phyloP scores from a whole-genome alignment of 2,797 vertebrate genomes.

The Sebastes itinus region DNA sequence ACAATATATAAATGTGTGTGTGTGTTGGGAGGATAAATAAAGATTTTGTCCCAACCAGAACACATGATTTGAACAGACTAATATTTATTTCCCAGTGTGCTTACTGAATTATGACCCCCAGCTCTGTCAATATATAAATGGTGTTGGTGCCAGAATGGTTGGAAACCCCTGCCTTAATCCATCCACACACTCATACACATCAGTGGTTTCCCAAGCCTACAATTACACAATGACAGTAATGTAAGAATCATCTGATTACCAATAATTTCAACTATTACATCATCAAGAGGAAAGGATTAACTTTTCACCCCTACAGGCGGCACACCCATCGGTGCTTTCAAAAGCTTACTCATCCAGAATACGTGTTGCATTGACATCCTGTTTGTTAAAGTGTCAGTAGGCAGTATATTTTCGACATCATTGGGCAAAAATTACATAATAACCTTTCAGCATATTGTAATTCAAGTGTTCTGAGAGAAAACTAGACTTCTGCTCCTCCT shows the following conservation, averaged over 20 bases:
- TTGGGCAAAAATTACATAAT: fast-evolving
- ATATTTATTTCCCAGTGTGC: not conserved
- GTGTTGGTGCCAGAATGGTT: not conserved
- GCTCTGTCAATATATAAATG: not conserved
- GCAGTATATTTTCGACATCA: too few species aligned
- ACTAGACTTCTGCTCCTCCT: too few species aligned
- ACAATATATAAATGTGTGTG: too few species aligned
- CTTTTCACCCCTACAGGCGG: not conserved
- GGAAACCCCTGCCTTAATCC: not conserved
- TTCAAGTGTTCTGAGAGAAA: too few species aligned
- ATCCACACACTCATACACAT: not conserved
- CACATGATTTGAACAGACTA: not conserved
- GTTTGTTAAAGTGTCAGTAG: too few species aligned
- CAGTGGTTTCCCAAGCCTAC: not conserved
- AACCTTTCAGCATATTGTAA: too few species aligned
- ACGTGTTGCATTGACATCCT: not conserved
- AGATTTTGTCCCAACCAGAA: not conserved
- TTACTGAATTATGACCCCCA: not conserved
- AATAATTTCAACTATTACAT: not conserved
- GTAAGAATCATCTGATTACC: not conserved
- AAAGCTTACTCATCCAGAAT: not conserved
- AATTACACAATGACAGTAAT: not conserved
- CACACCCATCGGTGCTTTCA: not conserved
- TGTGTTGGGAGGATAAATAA: not conserved
- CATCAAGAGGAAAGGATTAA: not conserved